Base-by-base conservation (phyloP, 2,888 invertebrate genomes). In the Rhamphomyia laevipes region DNA sequence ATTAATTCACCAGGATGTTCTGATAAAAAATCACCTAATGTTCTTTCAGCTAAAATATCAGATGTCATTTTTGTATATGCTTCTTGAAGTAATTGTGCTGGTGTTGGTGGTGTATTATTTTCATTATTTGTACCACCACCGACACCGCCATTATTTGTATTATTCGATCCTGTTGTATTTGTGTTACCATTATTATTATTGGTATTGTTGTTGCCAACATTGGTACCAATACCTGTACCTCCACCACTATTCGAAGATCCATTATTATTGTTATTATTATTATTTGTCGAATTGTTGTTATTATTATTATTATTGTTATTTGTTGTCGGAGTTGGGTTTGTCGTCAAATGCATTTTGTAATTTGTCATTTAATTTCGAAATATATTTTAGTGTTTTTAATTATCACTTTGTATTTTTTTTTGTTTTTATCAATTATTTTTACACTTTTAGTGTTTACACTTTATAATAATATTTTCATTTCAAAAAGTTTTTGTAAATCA, bases 1-100 rank as follows among this genome's bases (percentile, higher is more conserved):
- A 94, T 89, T 60, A 94, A 74, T 71, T 94, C 94, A 31, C 91
- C 91, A 6, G 91, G 90, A 73, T 91, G 90, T 66, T 91, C 91
- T 51, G 88, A 86, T 55, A 90, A 73, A 64, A 90, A 85, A 67
- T 89, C 89, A 46, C 88, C 89, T 53, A 91, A 74, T 9, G 90
- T 87, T 57, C 90, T 74, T 71, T 90, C 91, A 10, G 90, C 88
- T 59, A 91, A 75, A 66, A 90, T 90, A 70, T 90, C 90, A 11
- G 89, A 89, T 58, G 89, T 90, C 82, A 90, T 84, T 74, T 88
- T 88, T 49, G 86, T 86, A 74, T 85, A 86, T 55, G 85, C 85
- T 72, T 88, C 86, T 66, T 85, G 85, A 57, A 86, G 77, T 58
- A 84, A 71, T 59, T 68, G 75, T 57, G 80, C 76, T 58, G 80